Base-by-base conservation (phyloP, 1,140 invertebrate species). In the Caenorhabditis remanei region DNA sequence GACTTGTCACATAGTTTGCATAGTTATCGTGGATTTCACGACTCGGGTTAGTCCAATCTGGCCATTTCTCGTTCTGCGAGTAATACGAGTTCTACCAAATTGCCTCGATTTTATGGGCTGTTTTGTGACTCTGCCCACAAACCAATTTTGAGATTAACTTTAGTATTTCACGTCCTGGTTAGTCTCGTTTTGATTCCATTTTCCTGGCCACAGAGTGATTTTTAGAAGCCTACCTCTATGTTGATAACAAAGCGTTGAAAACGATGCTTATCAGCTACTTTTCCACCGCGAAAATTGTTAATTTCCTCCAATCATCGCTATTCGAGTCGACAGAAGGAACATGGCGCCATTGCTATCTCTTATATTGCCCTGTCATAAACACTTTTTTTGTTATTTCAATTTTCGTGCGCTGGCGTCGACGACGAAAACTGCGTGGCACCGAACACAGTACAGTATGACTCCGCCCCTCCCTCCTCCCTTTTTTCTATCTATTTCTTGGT, bases 391-490 rank as follows among this genome's bases (percentile, higher is more conserved):
- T 32, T 32, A 32, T 32, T 32, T 32, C 32, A 32, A 58, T 58
- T 58, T 58, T n/a, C 56, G n/a, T 19, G 24, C 32, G 55, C 6
- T 16, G 4, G 6, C 55, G 55, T 7, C 6, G n/a, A 19, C 40
- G 19, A 41, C 46, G 40, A 71, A 24, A 65, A 40, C 14, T 14
- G 41, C 65, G 65, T 71, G 65, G 65, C 65, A 71, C 8, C 65
- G 65, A 71, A 71, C 65, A 71, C 65, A 46, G 55, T 58, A 58
- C n/a, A 14, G 13, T 58, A 7, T 11, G 43, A 46, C 65, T 71
- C 65, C 65, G 41, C 65, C 65, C 16, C n/a, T 32, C 0, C 0
- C 32, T 32, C 16, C 46, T 46, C 8, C n/a, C 7, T 19, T 71
- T 79, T 50, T 16, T 19, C 41, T 21, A 53, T 11, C 50, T 16